These are phyloP conservation scores for Thaumatotibia leucotreta DNA, from an alignment of 1,140 invertebrate genomes.

Conservation along the genomic window DNA sequence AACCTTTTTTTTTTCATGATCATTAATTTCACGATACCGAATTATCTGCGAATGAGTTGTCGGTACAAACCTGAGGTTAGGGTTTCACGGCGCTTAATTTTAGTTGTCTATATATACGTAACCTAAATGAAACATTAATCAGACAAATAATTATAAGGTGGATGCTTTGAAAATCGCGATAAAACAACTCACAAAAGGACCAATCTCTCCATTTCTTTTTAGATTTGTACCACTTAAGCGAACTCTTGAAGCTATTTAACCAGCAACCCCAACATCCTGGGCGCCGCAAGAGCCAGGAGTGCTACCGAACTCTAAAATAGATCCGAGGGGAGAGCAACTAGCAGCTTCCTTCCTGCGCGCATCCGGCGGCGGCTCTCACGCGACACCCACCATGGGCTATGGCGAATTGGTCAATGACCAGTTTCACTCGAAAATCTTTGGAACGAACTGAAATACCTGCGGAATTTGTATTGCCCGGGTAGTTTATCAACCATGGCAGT, in stretches of 20 bases:
- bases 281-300: slow-evolving; percentile 14
- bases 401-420: slow-evolving; percentile 58
- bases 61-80: too few species aligned
- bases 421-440: slow-evolving; percentile 15
- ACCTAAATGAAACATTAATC: too few species aligned
- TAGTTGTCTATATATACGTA: too few species aligned
- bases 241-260: background rate
- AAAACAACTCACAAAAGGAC: background rate
- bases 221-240: background rate
- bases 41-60: too few species aligned
- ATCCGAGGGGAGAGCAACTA: slow-evolving; percentile 70
- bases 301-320: slow-evolving; percentile 68
- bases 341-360: slow-evolving; percentile 68
- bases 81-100: too few species aligned
- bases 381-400: slow-evolving; percentile 50
- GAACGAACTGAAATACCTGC: background rate
- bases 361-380: slow-evolving; percentile 67
- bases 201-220: background rate
- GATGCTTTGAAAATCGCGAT: too few species aligned
- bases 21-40: too few species aligned
- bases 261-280: slow-evolving; percentile 2
- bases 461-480: too few species aligned
- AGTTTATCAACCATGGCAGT: too few species aligned
- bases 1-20: too few species aligned
- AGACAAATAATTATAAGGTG: too few species aligned